phyloP scores from a whole-genome alignment of 1,140 invertebrate species.

The Diploscapter pachys region DNA sequence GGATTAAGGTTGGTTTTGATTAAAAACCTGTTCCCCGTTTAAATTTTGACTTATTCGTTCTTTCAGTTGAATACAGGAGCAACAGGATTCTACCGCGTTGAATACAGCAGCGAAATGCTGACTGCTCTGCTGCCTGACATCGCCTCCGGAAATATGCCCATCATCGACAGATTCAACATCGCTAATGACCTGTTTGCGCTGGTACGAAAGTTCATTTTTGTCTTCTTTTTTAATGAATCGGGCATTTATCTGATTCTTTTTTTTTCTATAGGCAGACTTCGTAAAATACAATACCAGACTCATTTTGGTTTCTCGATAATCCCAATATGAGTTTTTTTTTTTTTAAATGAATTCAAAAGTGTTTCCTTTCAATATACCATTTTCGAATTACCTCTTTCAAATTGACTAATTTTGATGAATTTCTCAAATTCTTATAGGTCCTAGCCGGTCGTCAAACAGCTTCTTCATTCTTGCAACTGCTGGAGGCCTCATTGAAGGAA shows the following conservation, averaged over 20 bases:
- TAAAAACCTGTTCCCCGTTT: no score
- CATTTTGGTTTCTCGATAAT: no score
- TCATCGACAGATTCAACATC: conserved; percentile 82
- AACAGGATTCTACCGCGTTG: conserved; percentile 70
- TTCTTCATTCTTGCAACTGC: conserved; percentile 50
- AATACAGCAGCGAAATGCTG: conserved; percentile 78
- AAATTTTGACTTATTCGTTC: no score
- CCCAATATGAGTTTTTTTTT: no score
- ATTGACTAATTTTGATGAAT: neutral
- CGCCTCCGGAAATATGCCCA: conserved; percentile 73
- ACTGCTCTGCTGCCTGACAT: conserved; percentile 76
- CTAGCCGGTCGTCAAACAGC: conserved; percentile 39
- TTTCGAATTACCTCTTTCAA: no score
- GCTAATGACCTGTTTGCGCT: conserved; percentile 88
- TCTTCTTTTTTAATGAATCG: no score
- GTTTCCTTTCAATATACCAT: no score
- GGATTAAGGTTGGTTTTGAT: conserved; percentile 70
- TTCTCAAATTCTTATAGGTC: neutral
- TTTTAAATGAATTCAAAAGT: no score
- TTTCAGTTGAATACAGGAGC: conserved; percentile 60
- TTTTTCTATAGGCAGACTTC: no score
- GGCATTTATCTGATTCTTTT: no score
- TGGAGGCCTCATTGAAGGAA: conserved; percentile 44
- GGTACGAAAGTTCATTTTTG: conserved; percentile 55
- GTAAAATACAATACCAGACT: no score